Base-by-base conservation (phyloP, 2,113 vertebrate species). In the Martes martes region DNA sequence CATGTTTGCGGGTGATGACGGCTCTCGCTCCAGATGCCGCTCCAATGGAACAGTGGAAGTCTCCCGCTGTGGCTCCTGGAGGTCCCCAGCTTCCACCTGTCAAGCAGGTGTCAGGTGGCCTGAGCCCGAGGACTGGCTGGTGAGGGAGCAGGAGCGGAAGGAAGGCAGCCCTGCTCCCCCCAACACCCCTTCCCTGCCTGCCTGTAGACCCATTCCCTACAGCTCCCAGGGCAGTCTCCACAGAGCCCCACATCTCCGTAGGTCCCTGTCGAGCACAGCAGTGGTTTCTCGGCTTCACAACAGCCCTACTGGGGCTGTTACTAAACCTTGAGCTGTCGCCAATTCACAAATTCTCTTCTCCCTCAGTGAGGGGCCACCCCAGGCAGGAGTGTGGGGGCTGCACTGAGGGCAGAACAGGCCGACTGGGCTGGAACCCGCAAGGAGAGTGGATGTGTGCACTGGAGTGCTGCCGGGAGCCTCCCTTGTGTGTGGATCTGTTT, bases 31-130 rank as follows among this genome's bases (percentile, higher is more conserved):
- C 50, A 9, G 74, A 28, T 21, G 13, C 11, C 1, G 2, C 24
- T 31, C 24, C 21, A 31, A 4, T 15, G 1, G 7, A 11, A 31
- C 2, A 0, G 42, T 11, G 21, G 31, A 1, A 0, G 18, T 16
- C 15, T 16, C 61, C 4, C 7, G 52, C 42, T 4, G 11, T 4
- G 24, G n/a, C 19, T 73, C 21, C 52, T 14, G 69, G 21, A 28
- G 7, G 69, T n/a, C 50, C 50, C 13, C n/a, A 42, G 36, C 16
- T 3, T 36, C 33, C 21, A 21, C 33, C 33, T 69, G 65, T 33
- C 65, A 9, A 19, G 65, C 69, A 39, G 67, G 19, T 5, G 10
- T 39, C 19, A 5, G 69, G 36, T 28, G 4, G 26, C 61, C 61
- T 11, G 21, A 65, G 63, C 28, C 69, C 1, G 0, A 10, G 36